These are phyloP conservation scores for Emydocephalus ijimae DNA, from an alignment of 2,113 vertebrate species.

Conservation along the genomic window DNA sequence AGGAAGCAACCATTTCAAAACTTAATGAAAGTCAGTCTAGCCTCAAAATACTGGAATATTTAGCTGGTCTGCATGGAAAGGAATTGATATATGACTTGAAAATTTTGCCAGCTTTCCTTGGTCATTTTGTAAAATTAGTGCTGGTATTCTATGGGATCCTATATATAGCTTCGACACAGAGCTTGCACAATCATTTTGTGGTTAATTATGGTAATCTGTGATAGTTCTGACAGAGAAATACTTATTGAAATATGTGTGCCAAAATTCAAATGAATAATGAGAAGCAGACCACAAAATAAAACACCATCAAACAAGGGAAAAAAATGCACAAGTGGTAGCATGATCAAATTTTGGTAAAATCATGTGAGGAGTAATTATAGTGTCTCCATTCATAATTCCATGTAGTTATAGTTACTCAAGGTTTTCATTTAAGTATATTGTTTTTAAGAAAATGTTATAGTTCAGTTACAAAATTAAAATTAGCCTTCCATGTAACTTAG, in stretches of 20 bases:
- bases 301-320: conserved; percentile 22
- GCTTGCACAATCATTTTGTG: conserved; percentile 63
- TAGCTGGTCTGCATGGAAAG: conserved; percentile 46
- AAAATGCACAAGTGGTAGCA: conserved; percentile 1
- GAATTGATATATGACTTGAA: conserved; percentile 59
- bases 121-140: conserved; percentile 57
- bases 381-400: conserved; percentile 32
- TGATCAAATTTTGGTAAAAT: conserved; percentile 49
- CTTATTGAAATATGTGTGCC: conserved; percentile 51
- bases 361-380: conserved; percentile 46
- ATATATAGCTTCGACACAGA: conserved; percentile 68
- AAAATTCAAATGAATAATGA: conserved; percentile 50
- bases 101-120: conserved; percentile 62
- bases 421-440: conserved; percentile 58
- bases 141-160: conserved; percentile 62
- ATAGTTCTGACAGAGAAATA: conserved; percentile 47
- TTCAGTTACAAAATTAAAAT: conserved; percentile 57
- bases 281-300: conserved; percentile 48
- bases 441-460: conserved; percentile 51
- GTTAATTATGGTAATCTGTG: conserved; percentile 66
- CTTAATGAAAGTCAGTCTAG: conserved; percentile 52
- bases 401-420: conserved; percentile 58
- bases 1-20: conserved; percentile 55
- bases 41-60: not conserved
- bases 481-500: conserved; percentile 49